Evolutionary conservation across 2,888 invertebrate genomes (phyloP).

Genomic region (Serripes groenlandicus): DNA sequence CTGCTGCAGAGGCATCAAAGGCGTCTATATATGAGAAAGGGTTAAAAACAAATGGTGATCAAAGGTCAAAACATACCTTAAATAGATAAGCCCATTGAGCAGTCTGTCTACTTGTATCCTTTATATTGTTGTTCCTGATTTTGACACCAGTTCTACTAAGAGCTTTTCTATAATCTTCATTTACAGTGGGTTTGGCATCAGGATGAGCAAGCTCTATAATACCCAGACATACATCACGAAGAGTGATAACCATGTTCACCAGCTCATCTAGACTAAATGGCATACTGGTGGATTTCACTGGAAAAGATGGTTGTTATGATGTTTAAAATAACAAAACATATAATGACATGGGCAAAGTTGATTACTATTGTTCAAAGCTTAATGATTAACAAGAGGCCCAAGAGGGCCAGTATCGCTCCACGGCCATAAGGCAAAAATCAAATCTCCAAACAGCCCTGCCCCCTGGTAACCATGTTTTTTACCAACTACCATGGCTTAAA

Average conservation of each 20-base stretch:
- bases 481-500: too few species aligned
- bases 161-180: conserved; percentile 89
- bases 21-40: too few species aligned
- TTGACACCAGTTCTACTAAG: conserved; percentile 80
- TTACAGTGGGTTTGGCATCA: conserved; percentile 89
- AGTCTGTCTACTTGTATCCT: conserved; percentile 88
- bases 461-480: too few species aligned
- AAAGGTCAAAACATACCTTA: conserved; percentile 88
- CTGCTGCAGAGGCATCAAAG: not conserved
- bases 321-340: too few species aligned
- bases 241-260: conserved; percentile 90
- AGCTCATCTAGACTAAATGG: conserved; percentile 93
- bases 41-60: not conserved
- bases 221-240: conserved; percentile 94
- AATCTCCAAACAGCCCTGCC: too few species aligned
- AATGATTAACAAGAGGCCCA: too few species aligned
- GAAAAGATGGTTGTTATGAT: too few species aligned
- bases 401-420: too few species aligned
- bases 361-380: too few species aligned
- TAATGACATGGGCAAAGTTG: too few species aligned
- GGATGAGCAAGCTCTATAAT: conserved; percentile 95
- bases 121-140: conserved; percentile 59
- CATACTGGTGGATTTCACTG: conserved; percentile 86
- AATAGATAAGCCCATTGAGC: conserved; percentile 92
- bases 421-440: too few species aligned